Evolutionary conservation across 2,113 vertebrate species (phyloP), one percentile per base, ranked within the genome.

Genomic region (Electrona antarctica): DNA sequence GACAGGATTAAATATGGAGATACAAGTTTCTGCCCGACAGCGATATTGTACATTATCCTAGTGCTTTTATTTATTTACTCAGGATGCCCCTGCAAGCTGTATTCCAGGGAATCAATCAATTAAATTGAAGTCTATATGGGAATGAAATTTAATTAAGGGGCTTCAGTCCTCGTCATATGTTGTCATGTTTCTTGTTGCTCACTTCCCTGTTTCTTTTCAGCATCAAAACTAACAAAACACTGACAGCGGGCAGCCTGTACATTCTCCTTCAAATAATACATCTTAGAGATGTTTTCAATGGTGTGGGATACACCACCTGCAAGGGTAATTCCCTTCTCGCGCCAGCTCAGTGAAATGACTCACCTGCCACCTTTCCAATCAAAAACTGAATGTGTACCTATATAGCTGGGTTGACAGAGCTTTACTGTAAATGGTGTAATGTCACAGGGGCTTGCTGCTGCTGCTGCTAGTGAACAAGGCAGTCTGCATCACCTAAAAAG

Each of bases 401-500:
- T 46, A 57, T 65, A 49, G 66, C 48, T 14, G 29, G 64, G 72
- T 76, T 75, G 67, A 55, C 51, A 28, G 76, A 65, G 65, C 57
- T 69, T 15, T 9, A 29, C 41, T 7, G 52, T 59, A n/a, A 65
- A n/a, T 49, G 62, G 59, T 58, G 58, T 8, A 65, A 33, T 14
- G 56, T 54, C 65, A 62, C 29, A 56, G 15, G 13, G 58, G 51
- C 52, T 4, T 15, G 69, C 58, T 64, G 76, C 66, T 78, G 11
- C 9, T 52, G 69, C 13, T 50, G 49, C 73, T 64, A 46, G 50
- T 69, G 13, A 45, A 73, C 48, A 51, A 12, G 28, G 49, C 78
- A 76, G 77, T 83, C 79, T 77, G 84, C 80, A 74, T 87, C 83
- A 85, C 86, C 84, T 83, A 52, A 74, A 87, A 83, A 74, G 78